Percentiles rank a stretch among this genome's conserved stretches.
These are phyloP conservation scores for Hirtodrosophila duncani DNA, from an alignment of 2,888 invertebrate species.

Conservation along the genomic window DNA sequence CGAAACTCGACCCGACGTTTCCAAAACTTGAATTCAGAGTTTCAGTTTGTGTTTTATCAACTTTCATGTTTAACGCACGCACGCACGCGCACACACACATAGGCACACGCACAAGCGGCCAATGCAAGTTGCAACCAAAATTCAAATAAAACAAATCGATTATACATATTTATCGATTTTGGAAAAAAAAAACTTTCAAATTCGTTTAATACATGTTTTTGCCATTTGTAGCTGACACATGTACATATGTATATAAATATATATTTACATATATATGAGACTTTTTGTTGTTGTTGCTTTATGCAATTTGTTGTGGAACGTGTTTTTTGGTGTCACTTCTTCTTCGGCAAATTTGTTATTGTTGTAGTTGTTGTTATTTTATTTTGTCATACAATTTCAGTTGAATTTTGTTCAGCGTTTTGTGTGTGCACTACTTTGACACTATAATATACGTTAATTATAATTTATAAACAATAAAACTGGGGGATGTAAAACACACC, in stretches of 20 bases:
- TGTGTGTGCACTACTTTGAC: not conserved
- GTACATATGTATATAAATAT: not conserved
- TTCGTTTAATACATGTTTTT: slow-evolving; percentile 18
- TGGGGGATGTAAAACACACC: slow-evolving; percentile 30
- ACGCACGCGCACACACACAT: slow-evolving; percentile 21
- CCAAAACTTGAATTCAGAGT: slow-evolving; percentile 41
- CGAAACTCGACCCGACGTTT: slow-evolving; percentile 24
- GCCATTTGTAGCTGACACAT: too few species aligned
- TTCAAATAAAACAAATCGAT: slow-evolving; percentile 15
- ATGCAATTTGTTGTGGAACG: slow-evolving; percentile 42
- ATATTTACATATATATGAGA: slow-evolving; percentile 9
- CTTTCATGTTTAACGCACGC: slow-evolving; percentile 39
- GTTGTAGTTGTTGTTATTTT: slow-evolving; percentile 2
- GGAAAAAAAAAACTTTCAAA: slow-evolving; percentile 19
- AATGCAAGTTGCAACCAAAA: slow-evolving; percentile 5
- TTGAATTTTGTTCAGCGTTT: slow-evolving; percentile 15
- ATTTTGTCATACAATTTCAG: slow-evolving; percentile 3
- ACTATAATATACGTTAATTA: slow-evolving; percentile 41
- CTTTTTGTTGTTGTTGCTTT: slow-evolving; percentile 27
- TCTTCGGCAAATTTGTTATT: slow-evolving; percentile 7
- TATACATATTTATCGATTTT: slow-evolving; percentile 20
- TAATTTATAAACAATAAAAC: slow-evolving; percentile 44
- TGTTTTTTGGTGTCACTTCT: slow-evolving; percentile 33
- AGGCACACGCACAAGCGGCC: slow-evolving; percentile 9
- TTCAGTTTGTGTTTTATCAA: slow-evolving; percentile 35